Conservation (phyloP, 23 tunicate species). For the Corella eumyota region DNA sequence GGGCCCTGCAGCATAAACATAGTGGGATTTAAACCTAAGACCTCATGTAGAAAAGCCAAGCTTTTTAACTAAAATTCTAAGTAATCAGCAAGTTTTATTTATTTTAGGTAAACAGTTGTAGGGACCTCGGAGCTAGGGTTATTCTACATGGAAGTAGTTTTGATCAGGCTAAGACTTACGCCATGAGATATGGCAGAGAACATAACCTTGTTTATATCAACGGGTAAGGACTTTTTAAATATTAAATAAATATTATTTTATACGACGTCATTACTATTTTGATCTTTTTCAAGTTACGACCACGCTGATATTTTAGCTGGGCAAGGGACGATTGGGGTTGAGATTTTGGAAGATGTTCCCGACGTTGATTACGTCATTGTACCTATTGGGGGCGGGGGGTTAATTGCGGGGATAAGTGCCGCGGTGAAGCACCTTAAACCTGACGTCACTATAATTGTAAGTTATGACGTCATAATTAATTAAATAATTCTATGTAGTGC, state of each 20-base stretch:
- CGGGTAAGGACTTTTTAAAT: constrained; percentile 35
- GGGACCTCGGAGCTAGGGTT: constrained; percentile 58
- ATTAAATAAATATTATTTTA: not conserved
- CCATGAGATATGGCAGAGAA: constrained; percentile 67
- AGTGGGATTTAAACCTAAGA: too few species aligned
- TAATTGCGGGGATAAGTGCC: constrained; percentile 78
- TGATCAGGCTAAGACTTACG: constrained; percentile 71
- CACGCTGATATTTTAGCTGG: constrained; percentile 96
- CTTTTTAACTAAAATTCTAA: not conserved
- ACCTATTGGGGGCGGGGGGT: constrained; percentile 97
- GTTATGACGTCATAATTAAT: constrained; percentile 1
- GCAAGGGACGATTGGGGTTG: constrained; percentile 90
- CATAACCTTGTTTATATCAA: constrained; percentile 73
- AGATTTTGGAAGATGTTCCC: constrained; percentile 80
- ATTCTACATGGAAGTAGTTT: constrained; percentile 64
- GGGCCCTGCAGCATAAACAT: too few species aligned
- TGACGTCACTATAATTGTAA: constrained; percentile 71
- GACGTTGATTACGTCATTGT: constrained; percentile 89
- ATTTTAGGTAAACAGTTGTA: constrained; percentile 67
- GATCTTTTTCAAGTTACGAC: constrained; percentile 75
- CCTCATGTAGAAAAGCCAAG: too few species aligned
- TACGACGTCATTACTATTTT: too few species aligned
- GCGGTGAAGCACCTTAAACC: constrained; percentile 79
- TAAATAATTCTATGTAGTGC: not conserved
- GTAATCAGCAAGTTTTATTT: not conserved